A percentile compares a stretch with the other conserved stretches of the same genome.
phyloP scores from a whole-genome alignment of 2,888 invertebrate genomes.

The Ptycholaimellus sp. region DNA sequence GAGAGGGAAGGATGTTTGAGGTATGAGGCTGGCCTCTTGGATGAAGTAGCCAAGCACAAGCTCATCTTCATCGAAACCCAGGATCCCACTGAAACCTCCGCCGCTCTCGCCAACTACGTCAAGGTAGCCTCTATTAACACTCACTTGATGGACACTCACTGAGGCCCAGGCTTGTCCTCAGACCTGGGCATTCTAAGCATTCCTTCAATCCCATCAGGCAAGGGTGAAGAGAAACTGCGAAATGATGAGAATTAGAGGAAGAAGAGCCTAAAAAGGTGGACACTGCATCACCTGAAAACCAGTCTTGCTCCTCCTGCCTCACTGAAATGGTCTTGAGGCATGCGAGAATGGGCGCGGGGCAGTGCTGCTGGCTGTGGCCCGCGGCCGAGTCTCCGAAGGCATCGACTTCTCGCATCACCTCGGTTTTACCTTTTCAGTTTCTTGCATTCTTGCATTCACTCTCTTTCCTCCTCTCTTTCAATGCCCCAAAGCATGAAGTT shows the following conservation, averaged over 20 bases:
- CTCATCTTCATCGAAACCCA: slow-evolving; percentile 93
- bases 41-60: slow-evolving; percentile 75
- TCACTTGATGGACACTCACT: no score
- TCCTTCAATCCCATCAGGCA: no score
- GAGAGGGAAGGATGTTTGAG: no score
- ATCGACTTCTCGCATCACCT: slow-evolving; percentile 26
- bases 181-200: no score
- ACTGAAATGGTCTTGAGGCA: slow-evolving; percentile 38
- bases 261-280: no score
- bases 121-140: slow-evolving; percentile 33
- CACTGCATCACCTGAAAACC: not conserved
- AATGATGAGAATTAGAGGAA: no score
- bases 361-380: slow-evolving; percentile 81
- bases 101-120: slow-evolving; percentile 80
- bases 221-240: no score
- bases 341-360: slow-evolving; percentile 95
- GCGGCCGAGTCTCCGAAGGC: slow-evolving; percentile 93
- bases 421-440: slow-evolving; percentile 9
- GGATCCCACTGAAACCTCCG: slow-evolving; percentile 87
- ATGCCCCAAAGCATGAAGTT: no score
- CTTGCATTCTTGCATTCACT: not conserved
- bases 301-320: not conserved
- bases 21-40: slow-evolving; percentile 84
- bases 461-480: no score
- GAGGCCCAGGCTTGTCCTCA: no score